Base-by-base conservation (phyloP, 1,140 invertebrate species). In the Phortica variegata region DNA sequence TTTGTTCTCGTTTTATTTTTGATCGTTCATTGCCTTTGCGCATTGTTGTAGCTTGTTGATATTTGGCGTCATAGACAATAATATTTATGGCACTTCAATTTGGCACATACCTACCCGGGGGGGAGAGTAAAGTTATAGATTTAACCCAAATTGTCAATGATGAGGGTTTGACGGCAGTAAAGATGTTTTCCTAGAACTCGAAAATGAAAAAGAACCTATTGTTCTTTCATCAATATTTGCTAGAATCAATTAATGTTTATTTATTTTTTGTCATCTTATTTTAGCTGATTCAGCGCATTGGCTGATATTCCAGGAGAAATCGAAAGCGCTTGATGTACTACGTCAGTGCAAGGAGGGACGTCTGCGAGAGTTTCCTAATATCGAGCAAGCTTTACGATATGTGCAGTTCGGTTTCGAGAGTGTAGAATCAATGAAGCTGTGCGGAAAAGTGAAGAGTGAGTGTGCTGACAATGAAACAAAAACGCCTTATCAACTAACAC, bases 351-450 rank as follows among this genome's bases (percentile, higher is more conserved):
- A 89, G 72, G 84, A 83, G 32, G 84, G 86, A 3, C 79, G 90
- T 52, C 84, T 93, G 51, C 92, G 92, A 66, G 81, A 82, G 3
- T 93, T 93, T 61, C 82, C 79, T 38, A 85, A 78, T 43, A 76
- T 77, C 43, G 77, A 82, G 45, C 88, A 91, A 60, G 91, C 90
- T 3, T 77, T 85, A 4, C 79, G 84, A 15, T 93, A 90, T 79
- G 82, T 87, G 2, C 57, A 74, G 29, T 75, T 79, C 63, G 84
- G 83, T 0, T 74, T 71, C 15, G 80, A 84, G 39, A 61, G 71
- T 52, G 59, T 71, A 2, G 54, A 63, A 36, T 54, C 68, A 13
- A 32, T 58, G 3, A 69, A 62, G 13, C 51, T 60, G 2, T 58
- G 49, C 41, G 47, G 49, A 26, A 66, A 59, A 41, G 15, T 56